Percentiles rank a stretch among this genome's conserved stretches.
phyloP scores from a whole-genome alignment of 92 coral and sea anemone genomes.

The Porites rus region DNA sequence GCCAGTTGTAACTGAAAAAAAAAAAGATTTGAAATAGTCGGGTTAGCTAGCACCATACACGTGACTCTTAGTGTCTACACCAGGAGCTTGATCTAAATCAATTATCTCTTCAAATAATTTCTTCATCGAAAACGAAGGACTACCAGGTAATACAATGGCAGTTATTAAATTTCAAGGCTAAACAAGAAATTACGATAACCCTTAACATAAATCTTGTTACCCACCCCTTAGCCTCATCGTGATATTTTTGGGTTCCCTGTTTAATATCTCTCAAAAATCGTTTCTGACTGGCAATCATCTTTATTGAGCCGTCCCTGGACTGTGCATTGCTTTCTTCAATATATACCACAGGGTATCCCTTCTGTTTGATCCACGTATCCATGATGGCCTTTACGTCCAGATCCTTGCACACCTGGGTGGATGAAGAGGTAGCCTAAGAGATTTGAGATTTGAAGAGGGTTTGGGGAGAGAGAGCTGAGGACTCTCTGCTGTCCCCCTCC shows the following conservation, averaged over 20 bases:
- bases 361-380: conserved; percentile 98
- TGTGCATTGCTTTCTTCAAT: conserved; percentile 51
- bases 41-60: too few relatives aligned
- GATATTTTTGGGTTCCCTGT: conserved; percentile 48
- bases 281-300: conserved; percentile 73
- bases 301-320: conserved; percentile 51
- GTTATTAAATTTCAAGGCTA: too few relatives aligned
- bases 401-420: conserved; percentile 68
- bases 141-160: too few relatives aligned
- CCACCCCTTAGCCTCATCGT: conserved; percentile 75
- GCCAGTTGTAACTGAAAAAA: conserved; percentile 74
- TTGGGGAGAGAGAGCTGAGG: too few relatives aligned
- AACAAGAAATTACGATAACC: too few relatives aligned
- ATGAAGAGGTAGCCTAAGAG: background rate
- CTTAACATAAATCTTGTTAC: background rate
- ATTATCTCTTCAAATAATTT: too few relatives aligned
- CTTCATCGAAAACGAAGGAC: too few relatives aligned
- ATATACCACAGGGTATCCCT: conserved; percentile 94
- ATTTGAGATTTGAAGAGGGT: too few relatives aligned
- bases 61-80: too few relatives aligned
- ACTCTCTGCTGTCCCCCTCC: too few relatives aligned
- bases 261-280: conserved; percentile 87
- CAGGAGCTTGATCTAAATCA: too few relatives aligned
- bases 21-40: too few relatives aligned
- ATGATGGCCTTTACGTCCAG: conserved; percentile 94